phyloP scores from a whole-genome alignment of 2,113 vertebrate genomes.

The Ictalurus furcatus region DNA sequence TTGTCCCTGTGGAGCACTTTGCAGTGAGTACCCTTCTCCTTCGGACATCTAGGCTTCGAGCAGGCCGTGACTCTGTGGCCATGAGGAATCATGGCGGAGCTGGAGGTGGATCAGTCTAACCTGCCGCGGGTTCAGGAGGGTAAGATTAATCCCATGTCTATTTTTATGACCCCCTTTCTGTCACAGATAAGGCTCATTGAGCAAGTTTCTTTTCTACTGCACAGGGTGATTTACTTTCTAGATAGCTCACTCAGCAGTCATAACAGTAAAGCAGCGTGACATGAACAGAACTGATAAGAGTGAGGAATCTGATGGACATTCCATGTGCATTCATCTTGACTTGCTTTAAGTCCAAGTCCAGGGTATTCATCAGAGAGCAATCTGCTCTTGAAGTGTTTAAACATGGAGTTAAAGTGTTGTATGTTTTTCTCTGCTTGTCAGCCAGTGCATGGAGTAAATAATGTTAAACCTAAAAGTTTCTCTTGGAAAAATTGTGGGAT shows the following conservation, averaged over 20 bases:
- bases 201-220: neutral
- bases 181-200: neutral
- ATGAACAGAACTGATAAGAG: constrained; percentile 48
- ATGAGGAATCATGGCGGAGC: constrained; percentile 73
- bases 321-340: constrained; percentile 27
- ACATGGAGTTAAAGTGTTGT: neutral
- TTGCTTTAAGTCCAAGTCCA: neutral
- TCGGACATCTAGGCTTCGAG: neutral
- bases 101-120: constrained; percentile 75
- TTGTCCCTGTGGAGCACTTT: neutral
- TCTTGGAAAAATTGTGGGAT: constrained; percentile 54
- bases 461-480: neutral
- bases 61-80: constrained; percentile 47
- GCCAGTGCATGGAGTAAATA: too few relatives aligned
- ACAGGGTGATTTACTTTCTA: constrained; percentile 19
- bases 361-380: neutral
- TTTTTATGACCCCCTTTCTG: constrained; percentile 4
- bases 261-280: neutral
- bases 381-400: neutral
- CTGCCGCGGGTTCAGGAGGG: constrained; percentile 77
- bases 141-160: constrained; percentile 51
- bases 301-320: constrained; percentile 49
- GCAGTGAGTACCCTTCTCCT: neutral
- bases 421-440: neutral
- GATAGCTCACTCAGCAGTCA: neutral